Conservation (phyloP, 2,888 invertebrate genomes). For the Allophyes oxyacanthae region DNA sequence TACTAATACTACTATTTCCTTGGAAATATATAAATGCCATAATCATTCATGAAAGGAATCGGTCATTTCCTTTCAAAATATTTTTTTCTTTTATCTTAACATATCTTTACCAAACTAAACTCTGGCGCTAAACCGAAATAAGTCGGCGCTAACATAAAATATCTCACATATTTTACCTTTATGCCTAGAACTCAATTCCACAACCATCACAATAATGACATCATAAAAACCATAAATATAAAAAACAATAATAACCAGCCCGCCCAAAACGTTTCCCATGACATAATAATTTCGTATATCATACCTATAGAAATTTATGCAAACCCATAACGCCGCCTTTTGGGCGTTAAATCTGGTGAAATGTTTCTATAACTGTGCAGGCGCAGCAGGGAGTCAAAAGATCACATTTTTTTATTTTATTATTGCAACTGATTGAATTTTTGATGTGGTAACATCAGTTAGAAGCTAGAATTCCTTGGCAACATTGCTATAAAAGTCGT, state of each 20-base stretch:
- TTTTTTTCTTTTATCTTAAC: too few species aligned
- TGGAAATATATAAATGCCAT: too few species aligned
- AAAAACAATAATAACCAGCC: slow-evolving; percentile 59
- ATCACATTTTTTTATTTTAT: slow-evolving; percentile 16
- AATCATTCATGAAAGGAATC: too few species aligned
- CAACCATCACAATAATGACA: slow-evolving; percentile 32
- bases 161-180: slow-evolving; percentile 38
- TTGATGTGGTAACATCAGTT: slow-evolving; percentile 12
- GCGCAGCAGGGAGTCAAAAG: slow-evolving; percentile 58
- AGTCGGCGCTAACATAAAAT: slow-evolving; percentile 9
- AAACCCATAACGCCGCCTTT: slow-evolving; percentile 63
- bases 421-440: slow-evolving; percentile 27
- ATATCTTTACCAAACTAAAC: background rate
- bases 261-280: slow-evolving; percentile 75
- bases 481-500: background rate
- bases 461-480: slow-evolving; percentile 10
- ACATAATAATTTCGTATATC: slow-evolving; percentile 64
- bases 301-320: slow-evolving; percentile 75
- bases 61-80: too few species aligned
- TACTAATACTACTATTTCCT: too few species aligned
- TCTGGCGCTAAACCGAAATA: background rate
- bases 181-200: slow-evolving; percentile 28
- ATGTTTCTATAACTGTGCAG: slow-evolving; percentile 41
- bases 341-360: slow-evolving; percentile 65
- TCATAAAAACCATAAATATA: slow-evolving; percentile 43